Evolutionary conservation across 2,113 vertebrate genomes (phyloP).

Genomic region (Chaetodon auriga): DNA sequence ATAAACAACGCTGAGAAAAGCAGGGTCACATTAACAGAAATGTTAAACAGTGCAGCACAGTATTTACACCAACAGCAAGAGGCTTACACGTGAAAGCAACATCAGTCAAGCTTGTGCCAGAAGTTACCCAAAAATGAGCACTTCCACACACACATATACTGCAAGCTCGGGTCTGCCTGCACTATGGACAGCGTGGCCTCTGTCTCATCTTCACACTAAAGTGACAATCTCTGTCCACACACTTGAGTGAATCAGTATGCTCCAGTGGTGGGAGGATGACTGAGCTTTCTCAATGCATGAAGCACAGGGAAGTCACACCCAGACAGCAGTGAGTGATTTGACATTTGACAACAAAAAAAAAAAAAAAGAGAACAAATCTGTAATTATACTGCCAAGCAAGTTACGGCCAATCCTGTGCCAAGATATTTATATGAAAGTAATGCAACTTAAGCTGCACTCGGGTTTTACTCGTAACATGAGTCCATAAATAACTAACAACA

Average conservation of each 20-base stretch:
- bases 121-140: not conserved
- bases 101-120: not conserved
- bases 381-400: not conserved
- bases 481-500: conserved; percentile 3
- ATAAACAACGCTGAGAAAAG: conserved; percentile 53
- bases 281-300: conserved; percentile 15
- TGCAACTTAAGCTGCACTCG: not conserved
- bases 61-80: conserved; percentile 37
- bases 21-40: conserved; percentile 21
- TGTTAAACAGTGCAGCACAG: conserved; percentile 21
- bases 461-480: not conserved
- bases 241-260: not conserved
- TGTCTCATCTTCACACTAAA: not conserved
- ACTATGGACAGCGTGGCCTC: not conserved
- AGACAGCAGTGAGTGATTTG: not conserved
- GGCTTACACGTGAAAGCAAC: conserved; percentile 2
- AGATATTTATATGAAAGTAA: not conserved
- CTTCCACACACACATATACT: not conserved
- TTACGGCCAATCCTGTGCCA: not conserved
- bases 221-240: conserved; percentile 15
- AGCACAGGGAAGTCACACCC: conserved; percentile 5
- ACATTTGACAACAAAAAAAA: not conserved
- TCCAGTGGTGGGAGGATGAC: not conserved
- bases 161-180: not conserved
- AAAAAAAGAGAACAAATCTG: not conserved